These are phyloP conservation scores for Halictus rubicundus DNA, from an alignment of 1,140 invertebrate genomes.

Conservation along the genomic window DNA sequence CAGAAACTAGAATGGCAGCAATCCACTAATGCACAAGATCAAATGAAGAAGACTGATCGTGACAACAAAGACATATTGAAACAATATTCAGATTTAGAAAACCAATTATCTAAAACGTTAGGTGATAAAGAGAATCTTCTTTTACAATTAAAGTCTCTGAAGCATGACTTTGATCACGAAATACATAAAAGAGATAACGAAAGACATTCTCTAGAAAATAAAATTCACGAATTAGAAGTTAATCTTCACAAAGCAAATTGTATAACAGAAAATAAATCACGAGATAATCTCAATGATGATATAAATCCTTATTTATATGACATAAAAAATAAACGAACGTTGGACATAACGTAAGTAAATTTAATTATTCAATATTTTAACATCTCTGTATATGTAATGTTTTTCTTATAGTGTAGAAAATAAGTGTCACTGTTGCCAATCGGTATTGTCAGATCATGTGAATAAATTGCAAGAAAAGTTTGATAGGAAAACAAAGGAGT, in stretches of 20 bases:
- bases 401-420: conserved; percentile 46
- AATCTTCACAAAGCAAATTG: conserved; percentile 61
- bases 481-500: conserved; percentile 74
- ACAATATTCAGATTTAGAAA: conserved; percentile 71
- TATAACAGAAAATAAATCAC: conserved; percentile 19
- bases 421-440: conserved; percentile 43
- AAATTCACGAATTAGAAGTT: conserved; percentile 71
- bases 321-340: conserved; percentile 30
- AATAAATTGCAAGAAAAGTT: conserved; percentile 74
- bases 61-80: conserved; percentile 69
- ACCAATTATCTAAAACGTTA: conserved; percentile 64
- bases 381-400: conserved; percentile 4
- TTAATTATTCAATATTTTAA: background rate
- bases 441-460: conserved; percentile 58
- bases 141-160: conserved; percentile 67
- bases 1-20: conserved; percentile 60
- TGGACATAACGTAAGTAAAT: conserved; percentile 50
- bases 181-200: conserved; percentile 71
- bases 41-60: conserved; percentile 65
- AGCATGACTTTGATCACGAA: conserved; percentile 72
- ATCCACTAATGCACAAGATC: conserved; percentile 58
- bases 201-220: conserved; percentile 67
- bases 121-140: conserved; percentile 71
- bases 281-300: background rate
- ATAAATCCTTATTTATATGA: conserved; percentile 15